These are phyloP conservation scores for Diplodus puntazzo DNA, from an alignment of 2,797 vertebrate genomes.

Conservation along the genomic window DNA sequence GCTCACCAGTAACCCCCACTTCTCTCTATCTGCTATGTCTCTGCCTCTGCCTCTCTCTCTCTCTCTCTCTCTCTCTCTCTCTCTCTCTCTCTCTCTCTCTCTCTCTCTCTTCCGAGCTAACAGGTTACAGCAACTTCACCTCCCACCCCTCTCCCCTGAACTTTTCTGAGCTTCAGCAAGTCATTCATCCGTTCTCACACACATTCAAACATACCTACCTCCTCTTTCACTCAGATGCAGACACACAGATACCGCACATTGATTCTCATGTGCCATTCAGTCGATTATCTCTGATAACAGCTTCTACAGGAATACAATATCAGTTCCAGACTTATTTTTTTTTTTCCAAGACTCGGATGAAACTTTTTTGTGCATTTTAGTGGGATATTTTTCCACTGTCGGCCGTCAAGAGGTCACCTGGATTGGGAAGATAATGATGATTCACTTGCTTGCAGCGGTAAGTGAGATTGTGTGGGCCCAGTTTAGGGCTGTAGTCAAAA, in stretches of 20 bases:
- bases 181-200: constrained; percentile 73
- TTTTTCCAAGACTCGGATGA: constrained; percentile 43
- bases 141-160: constrained; percentile 61
- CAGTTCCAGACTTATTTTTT: constrained; percentile 32
- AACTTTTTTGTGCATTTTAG: constrained; percentile 48
- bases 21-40: neutral
- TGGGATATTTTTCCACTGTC: constrained; percentile 18
- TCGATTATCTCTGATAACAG: constrained; percentile 32
- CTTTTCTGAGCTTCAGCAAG: constrained; percentile 64
- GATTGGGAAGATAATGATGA: constrained; percentile 60
- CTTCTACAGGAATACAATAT: constrained; percentile 53
- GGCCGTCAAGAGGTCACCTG: constrained; percentile 51
- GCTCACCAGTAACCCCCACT: constrained; percentile 25
- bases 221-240: constrained; percentile 49
- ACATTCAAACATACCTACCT: constrained; percentile 57
- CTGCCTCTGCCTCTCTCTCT: neutral
- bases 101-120: constrained; percentile 57
- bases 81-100: neutral
- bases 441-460: constrained; percentile 66
- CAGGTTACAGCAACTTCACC: constrained; percentile 77
- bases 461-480: constrained; percentile 61
- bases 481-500: constrained; percentile 60
- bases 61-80: constrained; percentile 15
- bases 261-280: constrained; percentile 33
- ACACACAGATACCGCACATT: constrained; percentile 30